These are phyloP conservation scores for Thalassoma bifasciatum DNA, from an alignment of 2,113 vertebrate genomes.

Conservation along the genomic window DNA sequence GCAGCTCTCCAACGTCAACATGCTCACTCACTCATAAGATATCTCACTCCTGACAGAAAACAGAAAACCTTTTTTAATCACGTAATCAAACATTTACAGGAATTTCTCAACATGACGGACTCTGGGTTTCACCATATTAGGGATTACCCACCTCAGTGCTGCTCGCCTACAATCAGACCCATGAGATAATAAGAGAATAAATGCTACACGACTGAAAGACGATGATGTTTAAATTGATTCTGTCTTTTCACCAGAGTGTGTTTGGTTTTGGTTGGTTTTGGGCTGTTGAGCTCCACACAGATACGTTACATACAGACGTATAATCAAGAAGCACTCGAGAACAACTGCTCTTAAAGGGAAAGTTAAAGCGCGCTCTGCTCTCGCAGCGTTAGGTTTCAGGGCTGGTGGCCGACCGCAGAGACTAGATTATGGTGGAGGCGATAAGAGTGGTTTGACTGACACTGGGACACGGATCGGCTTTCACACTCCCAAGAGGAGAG, in stretches of 20 bases:
- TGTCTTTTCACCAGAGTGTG: conserved; percentile 40
- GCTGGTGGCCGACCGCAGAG: conserved; percentile 47
- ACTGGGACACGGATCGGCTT: conserved; percentile 59
- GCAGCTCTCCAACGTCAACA: conserved; percentile 71
- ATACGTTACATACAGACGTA: conserved; percentile 69
- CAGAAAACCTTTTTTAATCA: conserved; percentile 56
- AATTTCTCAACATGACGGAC: conserved; percentile 36
- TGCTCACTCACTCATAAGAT: conserved; percentile 61
- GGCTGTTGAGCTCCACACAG: conserved; percentile 35
- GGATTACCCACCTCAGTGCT: background rate
- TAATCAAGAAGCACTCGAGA: conserved; percentile 73
- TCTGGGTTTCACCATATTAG: conserved; percentile 27
- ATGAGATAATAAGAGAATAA: background rate
- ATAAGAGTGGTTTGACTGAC: conserved; percentile 76
- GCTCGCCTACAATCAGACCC: background rate
- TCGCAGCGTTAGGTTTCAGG: conserved; percentile 67
- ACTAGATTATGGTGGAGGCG: conserved; percentile 68
- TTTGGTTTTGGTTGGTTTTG: conserved; percentile 38
- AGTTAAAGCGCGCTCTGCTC: conserved; percentile 47
- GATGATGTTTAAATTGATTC: conserved; percentile 54
- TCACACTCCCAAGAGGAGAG: conserved; percentile 38
- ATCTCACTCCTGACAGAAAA: conserved; percentile 52
- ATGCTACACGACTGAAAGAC: conserved; percentile 49
- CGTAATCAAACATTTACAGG: conserved; percentile 43
- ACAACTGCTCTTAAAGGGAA: conserved; percentile 63